Evolutionary conservation across 53 echinoderm and acorn worm species (phyloP).

Genomic region (Temnopleurus reevesii): DNA sequence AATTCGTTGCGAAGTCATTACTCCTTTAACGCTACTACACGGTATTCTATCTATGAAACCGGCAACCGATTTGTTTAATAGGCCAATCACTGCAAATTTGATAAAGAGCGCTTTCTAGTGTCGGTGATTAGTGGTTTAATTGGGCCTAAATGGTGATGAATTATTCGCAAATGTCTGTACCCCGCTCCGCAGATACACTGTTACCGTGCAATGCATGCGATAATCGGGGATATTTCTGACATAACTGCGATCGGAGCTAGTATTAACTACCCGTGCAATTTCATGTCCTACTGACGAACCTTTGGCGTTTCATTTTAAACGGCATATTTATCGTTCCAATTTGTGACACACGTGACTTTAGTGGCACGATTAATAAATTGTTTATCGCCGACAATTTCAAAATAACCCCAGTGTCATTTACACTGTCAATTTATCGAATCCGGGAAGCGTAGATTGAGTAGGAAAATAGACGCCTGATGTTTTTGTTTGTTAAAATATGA

Average conservation of each 20-base stretch:
- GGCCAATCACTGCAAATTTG: conserved; percentile 37
- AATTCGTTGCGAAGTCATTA: background rate
- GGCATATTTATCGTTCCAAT: background rate
- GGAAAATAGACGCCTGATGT: background rate
- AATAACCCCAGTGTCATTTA: background rate
- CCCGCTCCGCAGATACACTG: background rate
- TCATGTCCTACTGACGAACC: background rate
- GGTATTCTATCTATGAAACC: background rate
- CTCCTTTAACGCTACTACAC: background rate
- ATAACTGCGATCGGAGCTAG: background rate
- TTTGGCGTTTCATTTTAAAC: background rate
- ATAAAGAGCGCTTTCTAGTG: conserved; percentile 1
- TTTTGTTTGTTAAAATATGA: no score
- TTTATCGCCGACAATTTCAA: background rate
- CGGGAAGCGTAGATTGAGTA: background rate
- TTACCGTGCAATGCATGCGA: background rate
- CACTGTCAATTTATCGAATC: background rate
- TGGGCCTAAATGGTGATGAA: conserved; percentile 22
- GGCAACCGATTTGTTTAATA: conserved; percentile 35
- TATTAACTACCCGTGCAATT: conserved; percentile 8
- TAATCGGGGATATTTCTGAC: conserved; percentile 19
- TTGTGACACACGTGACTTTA: background rate
- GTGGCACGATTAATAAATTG: background rate
- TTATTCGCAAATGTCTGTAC: background rate
- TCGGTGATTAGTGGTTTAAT: conserved; percentile 16